A percentile compares a stretch with the other conserved stretches of the same genome.
Conservation (phyloP, 2,113 vertebrate species). For the Tyrannus savana region DNA sequence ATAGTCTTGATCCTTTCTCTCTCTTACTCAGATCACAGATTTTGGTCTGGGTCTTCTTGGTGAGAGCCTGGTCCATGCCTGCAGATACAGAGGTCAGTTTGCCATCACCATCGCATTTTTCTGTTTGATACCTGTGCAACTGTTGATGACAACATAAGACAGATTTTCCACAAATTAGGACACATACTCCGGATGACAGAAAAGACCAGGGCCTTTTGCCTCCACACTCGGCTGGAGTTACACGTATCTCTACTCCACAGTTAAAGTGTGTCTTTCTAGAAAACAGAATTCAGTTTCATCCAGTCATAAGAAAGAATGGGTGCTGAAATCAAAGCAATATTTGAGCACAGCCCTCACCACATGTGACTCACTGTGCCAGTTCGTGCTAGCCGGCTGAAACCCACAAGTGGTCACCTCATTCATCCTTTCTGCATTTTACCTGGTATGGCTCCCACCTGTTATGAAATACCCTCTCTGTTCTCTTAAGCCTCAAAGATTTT, state of each 20-base stretch:
- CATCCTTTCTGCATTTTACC: background rate
- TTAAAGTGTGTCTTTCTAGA: background rate
- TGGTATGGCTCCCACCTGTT: background rate
- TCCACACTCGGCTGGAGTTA: background rate
- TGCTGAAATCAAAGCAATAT: background rate
- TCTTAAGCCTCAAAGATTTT: background rate
- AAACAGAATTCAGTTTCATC: background rate
- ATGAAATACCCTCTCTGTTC: background rate
- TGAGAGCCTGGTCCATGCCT: background rate
- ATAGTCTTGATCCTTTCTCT: background rate
- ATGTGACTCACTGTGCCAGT: fast-evolving
- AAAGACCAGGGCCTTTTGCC: background rate
- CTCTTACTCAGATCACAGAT: background rate
- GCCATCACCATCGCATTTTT: background rate
- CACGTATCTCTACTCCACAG: background rate
- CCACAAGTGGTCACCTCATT: background rate
- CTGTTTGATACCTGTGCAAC: background rate
- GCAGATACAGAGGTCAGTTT: background rate
- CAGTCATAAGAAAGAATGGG: background rate
- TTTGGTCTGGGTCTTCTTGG: background rate
- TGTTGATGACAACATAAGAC: background rate
- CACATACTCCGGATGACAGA: background rate
- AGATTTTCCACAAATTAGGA: background rate
- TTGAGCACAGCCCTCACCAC: fast-evolving
- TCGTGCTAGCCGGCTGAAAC: background rate